Evolutionary conservation across 2,113 vertebrate species (phyloP).

Genomic region (Ictidomys tridecemlineatus): DNA sequence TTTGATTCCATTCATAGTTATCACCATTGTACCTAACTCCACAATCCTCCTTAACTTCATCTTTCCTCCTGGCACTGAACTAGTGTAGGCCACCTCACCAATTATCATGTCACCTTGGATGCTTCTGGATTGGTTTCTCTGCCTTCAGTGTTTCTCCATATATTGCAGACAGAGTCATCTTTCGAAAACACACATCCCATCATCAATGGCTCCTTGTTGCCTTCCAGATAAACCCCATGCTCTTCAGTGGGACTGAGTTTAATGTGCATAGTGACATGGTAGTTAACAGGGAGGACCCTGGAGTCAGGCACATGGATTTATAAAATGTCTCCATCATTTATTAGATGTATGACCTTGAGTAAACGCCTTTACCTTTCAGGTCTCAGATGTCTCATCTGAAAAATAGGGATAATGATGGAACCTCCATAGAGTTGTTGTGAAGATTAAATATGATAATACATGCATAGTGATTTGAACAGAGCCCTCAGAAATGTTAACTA

Average conservation of each 20-base stretch:
- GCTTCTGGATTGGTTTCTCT: neutral
- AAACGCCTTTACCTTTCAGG: neutral
- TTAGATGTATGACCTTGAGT: neutral
- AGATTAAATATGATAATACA: neutral
- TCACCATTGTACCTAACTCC: neutral
- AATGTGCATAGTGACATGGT: neutral
- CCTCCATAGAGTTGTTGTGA: neutral
- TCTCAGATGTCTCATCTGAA: neutral
- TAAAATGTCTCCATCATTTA: neutral
- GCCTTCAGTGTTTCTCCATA: neutral
- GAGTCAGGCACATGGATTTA: neutral
- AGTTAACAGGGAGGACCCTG: neutral
- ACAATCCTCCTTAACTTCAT: neutral
- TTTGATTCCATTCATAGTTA: neutral
- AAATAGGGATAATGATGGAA: neutral
- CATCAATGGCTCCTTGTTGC: neutral
- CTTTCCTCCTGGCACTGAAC: neutral
- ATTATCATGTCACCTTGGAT: too few species aligned
- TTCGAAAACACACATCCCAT: neutral
- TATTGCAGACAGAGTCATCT: neutral
- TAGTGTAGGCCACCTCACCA: neutral
- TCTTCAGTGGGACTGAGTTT: neutral
- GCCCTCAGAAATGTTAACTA: neutral
- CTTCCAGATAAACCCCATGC: neutral
- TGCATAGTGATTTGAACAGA: neutral